Percentiles rank a stretch among this genome's conserved stretches.
Conservation (phyloP, 2,113 vertebrate species). For the Amblyornis subalaris region DNA sequence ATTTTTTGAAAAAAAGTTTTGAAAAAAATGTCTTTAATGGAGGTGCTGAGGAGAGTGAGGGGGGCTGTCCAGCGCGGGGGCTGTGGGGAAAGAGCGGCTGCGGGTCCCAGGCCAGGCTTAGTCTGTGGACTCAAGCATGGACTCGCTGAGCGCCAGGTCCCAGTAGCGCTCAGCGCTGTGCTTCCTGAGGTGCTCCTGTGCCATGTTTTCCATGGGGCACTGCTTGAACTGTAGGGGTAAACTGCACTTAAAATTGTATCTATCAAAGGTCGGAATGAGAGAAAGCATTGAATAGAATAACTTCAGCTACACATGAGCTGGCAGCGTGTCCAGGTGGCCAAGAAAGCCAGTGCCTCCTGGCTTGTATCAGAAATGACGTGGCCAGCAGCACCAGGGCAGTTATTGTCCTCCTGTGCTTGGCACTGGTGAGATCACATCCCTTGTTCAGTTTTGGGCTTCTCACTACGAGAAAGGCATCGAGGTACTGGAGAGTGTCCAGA, state of each 20-base stretch:
- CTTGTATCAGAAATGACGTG: background rate
- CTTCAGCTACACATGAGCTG: background rate
- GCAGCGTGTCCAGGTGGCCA: background rate
- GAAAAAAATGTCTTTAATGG: constrained; percentile 79
- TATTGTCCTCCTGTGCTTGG: background rate
- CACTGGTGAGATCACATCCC: background rate
- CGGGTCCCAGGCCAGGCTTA: background rate
- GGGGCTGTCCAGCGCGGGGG: background rate
- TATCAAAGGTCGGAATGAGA: background rate
- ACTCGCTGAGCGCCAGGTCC: constrained; percentile 94
- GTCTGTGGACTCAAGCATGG: constrained; percentile 90
- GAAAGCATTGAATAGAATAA: background rate
- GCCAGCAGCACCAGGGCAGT: background rate
- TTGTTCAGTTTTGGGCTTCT: background rate
- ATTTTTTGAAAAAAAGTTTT: constrained; percentile 10
- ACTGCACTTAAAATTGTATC: background rate
- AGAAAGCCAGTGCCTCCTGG: background rate
- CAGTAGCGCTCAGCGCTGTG: constrained; percentile 95
- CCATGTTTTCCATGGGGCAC: constrained; percentile 97
- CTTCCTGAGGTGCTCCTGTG: constrained; percentile 97
- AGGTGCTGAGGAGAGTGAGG: constrained; percentile 1
- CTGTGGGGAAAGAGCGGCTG: background rate
- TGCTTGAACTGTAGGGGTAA: constrained; percentile 84
- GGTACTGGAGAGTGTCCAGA: background rate
- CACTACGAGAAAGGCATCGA: background rate